Percentiles rank a stretch among this genome's conserved stretches.
These are phyloP conservation scores for Ptilorrhoa leucosticta DNA, from an alignment of 2,113 vertebrate species.

Conservation along the genomic window DNA sequence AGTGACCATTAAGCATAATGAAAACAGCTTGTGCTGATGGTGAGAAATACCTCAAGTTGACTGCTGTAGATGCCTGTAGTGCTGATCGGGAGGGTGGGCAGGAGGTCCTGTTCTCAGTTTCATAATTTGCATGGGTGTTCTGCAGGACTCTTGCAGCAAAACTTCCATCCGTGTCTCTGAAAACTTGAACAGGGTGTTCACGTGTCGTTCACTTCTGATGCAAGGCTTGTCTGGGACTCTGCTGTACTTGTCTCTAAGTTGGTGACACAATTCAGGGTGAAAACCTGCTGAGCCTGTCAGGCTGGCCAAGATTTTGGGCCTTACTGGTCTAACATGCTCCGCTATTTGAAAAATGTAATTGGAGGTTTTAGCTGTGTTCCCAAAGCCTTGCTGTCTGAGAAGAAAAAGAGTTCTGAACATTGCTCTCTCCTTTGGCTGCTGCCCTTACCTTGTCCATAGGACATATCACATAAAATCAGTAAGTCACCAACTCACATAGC, in stretches of 20 bases:
- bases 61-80: neutral
- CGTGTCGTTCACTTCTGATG: neutral
- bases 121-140: neutral
- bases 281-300: conserved; percentile 54
- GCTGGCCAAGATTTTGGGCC: neutral
- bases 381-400: neutral
- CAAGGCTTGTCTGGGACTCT: neutral
- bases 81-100: neutral
- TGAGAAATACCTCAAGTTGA: neutral
- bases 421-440: neutral
- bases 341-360: conserved; percentile 59
- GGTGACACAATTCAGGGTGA: conserved; percentile 16
- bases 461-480: neutral
- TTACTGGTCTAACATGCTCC: conserved; percentile 43
- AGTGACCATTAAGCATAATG: neutral
- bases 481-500: neutral
- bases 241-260: neutral
- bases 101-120: neutral
- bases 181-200: fast-evolving
- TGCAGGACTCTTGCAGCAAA: neutral
- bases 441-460: neutral
- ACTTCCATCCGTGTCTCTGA: neutral
- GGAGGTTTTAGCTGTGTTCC: neutral
- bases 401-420: neutral
- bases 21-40: neutral